Conservation (phyloP, 2,113 vertebrate genomes). For the Cygnus atratus region DNA sequence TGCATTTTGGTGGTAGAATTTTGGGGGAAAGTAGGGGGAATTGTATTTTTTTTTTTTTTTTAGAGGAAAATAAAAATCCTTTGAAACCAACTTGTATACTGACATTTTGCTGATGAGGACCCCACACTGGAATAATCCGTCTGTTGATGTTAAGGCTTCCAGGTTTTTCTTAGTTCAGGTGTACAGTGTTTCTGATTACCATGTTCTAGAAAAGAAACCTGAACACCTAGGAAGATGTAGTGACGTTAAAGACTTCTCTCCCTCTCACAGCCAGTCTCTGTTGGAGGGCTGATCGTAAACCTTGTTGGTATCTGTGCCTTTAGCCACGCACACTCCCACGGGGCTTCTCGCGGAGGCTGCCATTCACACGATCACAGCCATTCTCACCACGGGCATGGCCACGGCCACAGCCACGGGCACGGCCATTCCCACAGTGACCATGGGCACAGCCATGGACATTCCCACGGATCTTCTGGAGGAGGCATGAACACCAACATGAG, state of each 20-base stretch:
- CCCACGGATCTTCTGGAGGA: conserved; percentile 78
- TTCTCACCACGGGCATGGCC: conserved; percentile 78
- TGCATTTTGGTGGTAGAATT: not conserved
- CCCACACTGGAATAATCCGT: not conserved
- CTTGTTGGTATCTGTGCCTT: conserved; percentile 98
- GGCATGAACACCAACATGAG: conserved; percentile 99
- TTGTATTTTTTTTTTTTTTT: not conserved
- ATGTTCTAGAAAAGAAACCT: not conserved
- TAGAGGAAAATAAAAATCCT: not conserved
- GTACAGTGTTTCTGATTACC: not conserved
- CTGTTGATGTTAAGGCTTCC: not conserved
- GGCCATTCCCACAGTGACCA: conserved; percentile 81
- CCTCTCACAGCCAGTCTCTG: conserved; percentile 89
- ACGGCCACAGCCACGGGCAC: conserved; percentile 67
- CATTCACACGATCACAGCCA: conserved; percentile 86
- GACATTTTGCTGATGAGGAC: not conserved
- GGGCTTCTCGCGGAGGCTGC: conserved; percentile 81
- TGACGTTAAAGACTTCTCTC: conserved; percentile 18
- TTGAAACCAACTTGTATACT: not conserved
- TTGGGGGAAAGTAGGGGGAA: not conserved
- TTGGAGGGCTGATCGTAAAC: conserved; percentile 95
- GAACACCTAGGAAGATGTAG: not conserved
- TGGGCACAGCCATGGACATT: conserved; percentile 82
- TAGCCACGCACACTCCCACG: conserved; percentile 91
- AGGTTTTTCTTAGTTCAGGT: not conserved